Evolutionary conservation across 1,140 invertebrate genomes (phyloP), one percentile per base, ranked within the genome.

Genomic region (Polypedilum vanderplanki): DNA sequence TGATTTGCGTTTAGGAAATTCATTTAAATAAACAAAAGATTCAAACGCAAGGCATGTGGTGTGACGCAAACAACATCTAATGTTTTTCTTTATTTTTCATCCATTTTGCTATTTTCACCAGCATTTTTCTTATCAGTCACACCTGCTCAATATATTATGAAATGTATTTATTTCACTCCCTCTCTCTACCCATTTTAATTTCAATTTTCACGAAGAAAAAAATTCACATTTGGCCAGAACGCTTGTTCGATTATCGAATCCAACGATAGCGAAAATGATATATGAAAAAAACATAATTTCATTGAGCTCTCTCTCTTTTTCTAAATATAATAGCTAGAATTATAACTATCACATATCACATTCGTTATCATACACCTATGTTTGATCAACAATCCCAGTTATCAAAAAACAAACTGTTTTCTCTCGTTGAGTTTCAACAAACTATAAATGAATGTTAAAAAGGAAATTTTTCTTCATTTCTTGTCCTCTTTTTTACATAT

Each of bases 21-120:
- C 46, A 57, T 57, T 57, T 57, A 57, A 57, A 57, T 57, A 57
- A 57, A 57, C 46, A 57, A 57, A 57, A 57, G 46, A 57, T 57
- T 57, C 46, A 57, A 57, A 57, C n/a, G 46, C 46, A 57, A 57
- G 46, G 46, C 46, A 57, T 12, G 24, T 5, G 24, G 5, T 33
- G 24, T 33, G 24, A 33, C 24, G 24, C 24, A 33, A 33, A 33
- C 24, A 5, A 5, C 24, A 33, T 33, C 24, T 33, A 33, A 33
- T 33, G 1, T 33, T 33, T 5, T 33, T 33, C 24, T 33, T 33
- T n/a, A n/a, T n/a, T n/a, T 33, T 33, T 33, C 24, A 33, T 33
- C 24, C 5, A 33, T 33, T 33, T 33, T 33, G 5, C 24, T 33
- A 33, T 33, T 33, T 33, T 33, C 24, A 33, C 24, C 5, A 33